phyloP scores from a whole-genome alignment of 2,113 vertebrate species.

The human region GRCh38 chr1:71662501-71663000 shows the following conservation, averaged over 20 bases:
- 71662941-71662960: neutral
- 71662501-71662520: neutral
- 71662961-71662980: neutral
- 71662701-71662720: neutral
- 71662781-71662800: neutral
- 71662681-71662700: neutral
- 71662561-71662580: slow-evolving; percentile 13
- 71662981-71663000: no score
- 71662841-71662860: neutral
- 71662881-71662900: neutral
- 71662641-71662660: neutral
- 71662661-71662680: neutral
- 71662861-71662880: neutral
- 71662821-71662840: neutral
- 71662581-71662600: neutral
- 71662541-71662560: neutral
- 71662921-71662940: slow-evolving; percentile 16
- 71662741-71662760: neutral
- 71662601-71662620: neutral
- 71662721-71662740: neutral
- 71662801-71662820: neutral
- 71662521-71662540: neutral
- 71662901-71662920: neutral
- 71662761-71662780: neutral
- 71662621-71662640: neutral